Percentiles rank a stretch among this genome's conserved stretches.
Evolutionary conservation across 2,797 vertebrate species (phyloP).

Genomic region (Arnoldichthys spilopterus): DNA sequence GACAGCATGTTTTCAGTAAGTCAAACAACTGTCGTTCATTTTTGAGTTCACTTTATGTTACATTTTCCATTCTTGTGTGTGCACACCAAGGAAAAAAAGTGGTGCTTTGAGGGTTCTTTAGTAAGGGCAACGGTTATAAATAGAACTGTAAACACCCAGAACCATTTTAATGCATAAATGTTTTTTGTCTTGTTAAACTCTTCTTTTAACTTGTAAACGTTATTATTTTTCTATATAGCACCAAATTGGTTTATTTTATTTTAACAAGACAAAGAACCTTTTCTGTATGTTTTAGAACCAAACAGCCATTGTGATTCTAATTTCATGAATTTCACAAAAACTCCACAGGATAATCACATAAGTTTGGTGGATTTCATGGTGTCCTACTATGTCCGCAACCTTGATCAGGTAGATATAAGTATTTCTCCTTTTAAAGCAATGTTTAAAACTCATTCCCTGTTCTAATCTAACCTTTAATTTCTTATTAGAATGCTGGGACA

Average conservation of each 20-base stretch:
- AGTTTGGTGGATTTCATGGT: conserved; percentile 93
- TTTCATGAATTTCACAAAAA: neutral
- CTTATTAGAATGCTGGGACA: conserved; percentile 87
- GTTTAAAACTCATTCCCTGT: neutral
- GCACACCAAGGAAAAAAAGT: no score
- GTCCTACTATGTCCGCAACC: conserved; percentile 89
- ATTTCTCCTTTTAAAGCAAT: neutral
- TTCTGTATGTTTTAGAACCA: no score
- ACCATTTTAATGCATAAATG: no score
- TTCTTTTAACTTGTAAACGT: no score
- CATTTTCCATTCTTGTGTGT: no score
- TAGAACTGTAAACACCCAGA: no score
- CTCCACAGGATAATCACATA: conserved; percentile 85
- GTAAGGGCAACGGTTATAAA: no score
- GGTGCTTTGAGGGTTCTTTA: no score
- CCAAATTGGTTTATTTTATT: no score
- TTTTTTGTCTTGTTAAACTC: no score
- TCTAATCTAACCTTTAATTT: conserved; percentile 26
- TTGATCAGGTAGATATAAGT: conserved; percentile 83
- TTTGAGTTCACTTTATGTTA: neutral
- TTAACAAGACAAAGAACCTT: no score
- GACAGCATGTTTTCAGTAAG: neutral
- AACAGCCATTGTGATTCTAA: neutral
- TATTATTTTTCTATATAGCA: no score
- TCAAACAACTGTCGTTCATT: neutral